phyloP scores from a whole-genome alignment of 2,797 vertebrate genomes.

The Sebastes hubbsi region DNA sequence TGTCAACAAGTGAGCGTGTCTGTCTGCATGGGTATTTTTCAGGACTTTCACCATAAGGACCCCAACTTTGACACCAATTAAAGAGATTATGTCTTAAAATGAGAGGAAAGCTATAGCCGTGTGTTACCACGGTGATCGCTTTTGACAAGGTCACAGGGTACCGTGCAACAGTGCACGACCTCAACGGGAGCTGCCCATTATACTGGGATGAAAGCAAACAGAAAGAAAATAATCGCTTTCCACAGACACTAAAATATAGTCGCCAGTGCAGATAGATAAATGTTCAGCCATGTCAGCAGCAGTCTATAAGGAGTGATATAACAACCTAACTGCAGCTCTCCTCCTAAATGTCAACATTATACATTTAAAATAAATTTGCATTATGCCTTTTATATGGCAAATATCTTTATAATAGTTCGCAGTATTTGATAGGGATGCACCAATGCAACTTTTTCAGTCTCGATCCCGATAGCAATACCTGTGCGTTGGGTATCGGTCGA shows the following conservation, averaged over 20 bases:
- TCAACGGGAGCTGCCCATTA: slow-evolving; percentile 63
- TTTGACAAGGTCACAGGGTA: slow-evolving; percentile 91
- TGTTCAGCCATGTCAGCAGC: neutral
- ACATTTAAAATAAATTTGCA: neutral
- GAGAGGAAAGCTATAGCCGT: slow-evolving; percentile 88
- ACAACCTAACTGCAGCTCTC: neutral
- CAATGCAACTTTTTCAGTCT: too few species aligned
- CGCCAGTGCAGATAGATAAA: neutral
- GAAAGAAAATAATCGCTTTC: slow-evolving; percentile 27
- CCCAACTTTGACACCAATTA: slow-evolving; percentile 94
- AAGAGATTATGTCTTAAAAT: slow-evolving; percentile 96
- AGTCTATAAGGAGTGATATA: neutral
- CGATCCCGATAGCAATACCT: too few species aligned
- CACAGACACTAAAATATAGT: neutral
- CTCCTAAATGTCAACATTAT: neutral
- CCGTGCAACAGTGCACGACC: slow-evolving; percentile 85
- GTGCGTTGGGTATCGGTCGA: too few species aligned
- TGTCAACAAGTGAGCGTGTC: slow-evolving; percentile 88
- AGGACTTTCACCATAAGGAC: slow-evolving; percentile 87
- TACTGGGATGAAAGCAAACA: slow-evolving; percentile 27
- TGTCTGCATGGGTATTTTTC: slow-evolving; percentile 90
- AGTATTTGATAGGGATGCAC: neutral
- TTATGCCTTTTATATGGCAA: neutral
- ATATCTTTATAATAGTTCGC: too few species aligned
- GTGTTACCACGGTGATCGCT: slow-evolving; percentile 87